Evolutionary conservation across 2,888 invertebrate genomes (phyloP), one percentile per base, ranked within the genome.

Genomic region (Volucella inflata): DNA sequence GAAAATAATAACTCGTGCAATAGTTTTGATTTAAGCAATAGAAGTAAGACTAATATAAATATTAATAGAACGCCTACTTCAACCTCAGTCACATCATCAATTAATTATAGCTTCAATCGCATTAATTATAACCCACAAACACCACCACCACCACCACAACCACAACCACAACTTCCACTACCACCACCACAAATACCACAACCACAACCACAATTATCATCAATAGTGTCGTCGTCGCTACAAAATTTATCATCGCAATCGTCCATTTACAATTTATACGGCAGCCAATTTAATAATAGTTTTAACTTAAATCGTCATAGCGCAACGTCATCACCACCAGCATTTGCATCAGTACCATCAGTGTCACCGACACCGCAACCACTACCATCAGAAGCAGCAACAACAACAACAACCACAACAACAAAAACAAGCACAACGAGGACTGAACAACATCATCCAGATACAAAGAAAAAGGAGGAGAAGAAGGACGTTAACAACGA

Each of bases 161-260:
- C 80, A 88, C 88, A 53, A 83, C 76, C 40, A 78, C 53, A 10
- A 88, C 88, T 77, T 87, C 84, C 87, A 87, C 85, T 77, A 88
- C 87, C 57, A 89, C 85, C 68, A 88, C 75, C 21, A 87, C 75
- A 59, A 84, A 80, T 38, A 78, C 84, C 62, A 84, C 79, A 55
- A 77, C 75, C 57, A 88, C 60, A 55, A 87, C 59, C 80, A 88
- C 88, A 59, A 83, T 72, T 30, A 78, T 77, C 87, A 83, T 87
- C 85, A 81, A 85, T 85, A 85, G 72, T 85, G 81, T 81, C 85
- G 80, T 79, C 81, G 79, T 74, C 82, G 83, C 62, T 83, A 87
- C 87, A 78, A 87, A 82, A 87, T 76, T 87, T 81, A 87, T 65
- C 78, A 87, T 80, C 85, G 87, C 76, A 87, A 82, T 82, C 82